Evolutionary conservation across 2,797 vertebrate species (phyloP), one percentile per base, ranked within the genome.

Genomic region (Microcaecilia unicolor): DNA sequence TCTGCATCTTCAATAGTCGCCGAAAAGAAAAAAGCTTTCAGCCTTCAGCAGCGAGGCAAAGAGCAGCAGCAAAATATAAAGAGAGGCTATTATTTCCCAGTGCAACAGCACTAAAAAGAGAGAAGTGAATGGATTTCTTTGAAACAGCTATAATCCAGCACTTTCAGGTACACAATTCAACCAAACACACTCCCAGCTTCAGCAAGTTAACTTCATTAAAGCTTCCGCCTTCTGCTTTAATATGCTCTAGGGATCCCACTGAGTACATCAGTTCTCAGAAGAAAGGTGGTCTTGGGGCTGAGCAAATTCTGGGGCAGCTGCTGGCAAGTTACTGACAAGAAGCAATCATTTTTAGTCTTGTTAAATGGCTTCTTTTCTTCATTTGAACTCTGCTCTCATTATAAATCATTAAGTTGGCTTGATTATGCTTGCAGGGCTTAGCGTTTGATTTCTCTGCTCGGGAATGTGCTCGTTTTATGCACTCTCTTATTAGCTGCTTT

Each of bases 171-270:
- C 55, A 52, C 61, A 55, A 62, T 69, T 57, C 34, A 49, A 57
- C 70, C 70, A 66, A 67, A 42, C 4, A 17, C 31, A 64, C 49
- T 71, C 44, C 45, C 36, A 55, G 55, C 67, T 80, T 67, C 62
- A 55, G 67, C 68, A 74, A 70, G 74, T 78, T 80, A 76, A 80
- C 64, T 76, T 81, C 67, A 75, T 85, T 80, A 81, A 73, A 68
- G 48, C 52, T 50, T 57, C 62, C 44, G 48, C 62, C 61, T 52
- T 54, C 47, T 1, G 36, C 73, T 81, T 78, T 74, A 71, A 78
- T 76, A 70, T 74, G 74, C 63, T 34, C 35, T 43, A 38, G 66
- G 48, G 54, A 55, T 28, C 41, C 51, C 57, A 36, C 53, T 35
- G 53, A 42, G 55, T 48, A 37, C 43, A 52, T 58, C 52, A n/a